phyloP scores from a whole-genome alignment of 1,140 invertebrate species.

The Dendrolimus kikuchii region DNA sequence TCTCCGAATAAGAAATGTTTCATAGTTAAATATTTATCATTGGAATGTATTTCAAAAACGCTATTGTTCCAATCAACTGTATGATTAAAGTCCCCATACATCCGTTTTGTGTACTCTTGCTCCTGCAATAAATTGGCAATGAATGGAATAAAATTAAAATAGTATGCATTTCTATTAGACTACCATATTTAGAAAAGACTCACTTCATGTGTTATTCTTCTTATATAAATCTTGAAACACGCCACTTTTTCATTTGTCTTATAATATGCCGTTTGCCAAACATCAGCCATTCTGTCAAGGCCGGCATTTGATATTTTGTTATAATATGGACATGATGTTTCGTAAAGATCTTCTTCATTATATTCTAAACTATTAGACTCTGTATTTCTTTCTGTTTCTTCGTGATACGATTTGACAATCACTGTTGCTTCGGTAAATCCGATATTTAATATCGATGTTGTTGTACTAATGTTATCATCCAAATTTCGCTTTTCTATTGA shows the following conservation, averaged over 20 bases:
- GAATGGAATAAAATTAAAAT: no score
- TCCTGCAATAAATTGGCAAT: not conserved
- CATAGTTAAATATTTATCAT: not conserved
- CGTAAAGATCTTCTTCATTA: no score
- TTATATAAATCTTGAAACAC: constrained; percentile 31
- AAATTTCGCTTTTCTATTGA: no score
- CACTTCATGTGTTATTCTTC: constrained; percentile 15
- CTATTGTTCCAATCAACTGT: constrained; percentile 22
- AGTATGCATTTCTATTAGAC: not conserved
- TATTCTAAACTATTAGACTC: no score
- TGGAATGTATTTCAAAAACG: constrained; percentile 24
- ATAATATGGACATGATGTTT: no score
- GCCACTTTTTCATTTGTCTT: constrained; percentile 14
- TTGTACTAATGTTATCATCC: no score
- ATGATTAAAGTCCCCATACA: constrained; percentile 18
- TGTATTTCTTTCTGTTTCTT: no score
- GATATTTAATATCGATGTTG: no score
- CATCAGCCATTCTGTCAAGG: constrained; percentile 18
- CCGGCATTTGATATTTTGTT: no score
- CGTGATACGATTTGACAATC: no score
- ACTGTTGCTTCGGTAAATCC: no score
- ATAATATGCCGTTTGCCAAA: constrained; percentile 28
- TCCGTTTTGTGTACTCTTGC: constrained; percentile 6
- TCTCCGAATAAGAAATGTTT: constrained; percentile 27
- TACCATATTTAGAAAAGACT: constrained; percentile 3